Conservation (phyloP, 2,888 invertebrate genomes). For the Tachina grossa region DNA sequence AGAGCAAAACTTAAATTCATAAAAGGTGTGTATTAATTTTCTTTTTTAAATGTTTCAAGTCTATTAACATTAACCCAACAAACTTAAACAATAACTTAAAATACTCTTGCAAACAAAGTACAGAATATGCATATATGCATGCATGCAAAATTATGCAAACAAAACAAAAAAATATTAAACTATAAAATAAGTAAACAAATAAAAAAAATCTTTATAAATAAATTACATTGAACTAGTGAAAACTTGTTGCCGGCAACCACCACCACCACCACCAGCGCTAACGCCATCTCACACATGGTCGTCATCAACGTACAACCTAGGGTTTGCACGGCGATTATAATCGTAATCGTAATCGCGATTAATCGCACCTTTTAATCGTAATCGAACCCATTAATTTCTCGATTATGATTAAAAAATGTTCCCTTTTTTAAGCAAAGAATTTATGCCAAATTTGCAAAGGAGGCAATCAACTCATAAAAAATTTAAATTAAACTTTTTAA, state of each 20-base stretch:
- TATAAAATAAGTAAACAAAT: slow-evolving; percentile 18
- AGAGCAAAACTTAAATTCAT: background rate
- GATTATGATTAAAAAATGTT: no score
- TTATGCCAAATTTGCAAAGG: no score
- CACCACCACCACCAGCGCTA: slow-evolving; percentile 61
- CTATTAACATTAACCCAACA: background rate
- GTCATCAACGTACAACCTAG: slow-evolving; percentile 18
- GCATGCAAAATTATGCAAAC: slow-evolving; percentile 13
- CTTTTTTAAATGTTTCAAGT: no score
- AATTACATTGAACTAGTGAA: slow-evolving; percentile 63
- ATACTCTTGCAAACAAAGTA: slow-evolving; percentile 19
- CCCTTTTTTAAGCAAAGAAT: no score
- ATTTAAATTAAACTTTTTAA: no score
- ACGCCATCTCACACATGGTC: slow-evolving; percentile 16
- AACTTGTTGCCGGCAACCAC: slow-evolving; percentile 56
- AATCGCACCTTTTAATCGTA: no score
- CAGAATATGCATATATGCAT: background rate
- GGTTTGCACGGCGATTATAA: no score
- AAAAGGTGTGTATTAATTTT: background rate
- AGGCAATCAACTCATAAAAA: no score
- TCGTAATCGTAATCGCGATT: no score
- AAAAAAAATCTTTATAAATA: slow-evolving; percentile 35
- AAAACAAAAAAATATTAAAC: background rate
- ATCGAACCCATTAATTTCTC: no score
- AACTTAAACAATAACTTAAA: background rate